phyloP scores from a whole-genome alignment of 2,113 vertebrate genomes.

The Cranoglanis bouderius region DNA sequence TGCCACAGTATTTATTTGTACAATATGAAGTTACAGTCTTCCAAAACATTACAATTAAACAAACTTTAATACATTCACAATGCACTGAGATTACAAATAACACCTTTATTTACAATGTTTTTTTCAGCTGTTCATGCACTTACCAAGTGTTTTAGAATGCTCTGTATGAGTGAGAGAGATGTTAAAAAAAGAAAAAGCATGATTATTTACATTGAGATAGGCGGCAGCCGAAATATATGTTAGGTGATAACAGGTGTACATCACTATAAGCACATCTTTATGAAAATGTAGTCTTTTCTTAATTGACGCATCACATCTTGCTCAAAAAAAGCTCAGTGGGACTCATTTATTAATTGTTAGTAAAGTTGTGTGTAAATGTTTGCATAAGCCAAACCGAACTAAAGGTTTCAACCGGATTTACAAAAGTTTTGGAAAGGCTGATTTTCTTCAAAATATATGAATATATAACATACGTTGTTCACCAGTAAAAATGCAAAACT shows the following conservation, averaged over 20 bases:
- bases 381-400: not conserved
- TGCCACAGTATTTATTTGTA: conserved; percentile 39
- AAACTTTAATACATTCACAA: conserved; percentile 38
- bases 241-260: not conserved
- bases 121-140: conserved; percentile 36
- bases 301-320: not conserved
- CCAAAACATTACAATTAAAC: conserved; percentile 34
- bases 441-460: not conserved
- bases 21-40: not conserved
- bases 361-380: not conserved
- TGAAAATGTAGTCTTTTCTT: not conserved
- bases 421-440: not conserved
- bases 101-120: conserved; percentile 24
- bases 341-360: not conserved
- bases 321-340: not conserved
- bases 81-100: conserved; percentile 25
- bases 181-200: not conserved
- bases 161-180: too few relatives aligned
- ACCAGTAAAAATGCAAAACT: not conserved
- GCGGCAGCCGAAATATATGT: not conserved
- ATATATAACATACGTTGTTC: too few relatives aligned
- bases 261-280: not conserved
- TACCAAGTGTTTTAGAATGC: conserved; percentile 16
- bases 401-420: not conserved
- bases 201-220: not conserved